Conservation (phyloP, 2,797 vertebrate species). For the Podargus strigoides region DNA sequence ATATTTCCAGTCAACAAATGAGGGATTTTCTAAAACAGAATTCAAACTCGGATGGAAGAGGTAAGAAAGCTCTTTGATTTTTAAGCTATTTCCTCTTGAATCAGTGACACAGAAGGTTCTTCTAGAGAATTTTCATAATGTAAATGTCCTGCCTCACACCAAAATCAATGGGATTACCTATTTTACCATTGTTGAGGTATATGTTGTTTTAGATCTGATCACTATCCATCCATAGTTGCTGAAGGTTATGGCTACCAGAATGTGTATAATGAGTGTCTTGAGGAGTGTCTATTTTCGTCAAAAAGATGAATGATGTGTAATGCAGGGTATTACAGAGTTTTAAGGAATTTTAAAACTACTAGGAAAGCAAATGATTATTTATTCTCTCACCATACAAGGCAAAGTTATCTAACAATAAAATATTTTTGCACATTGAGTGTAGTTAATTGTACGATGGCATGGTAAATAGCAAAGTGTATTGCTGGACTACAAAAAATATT, state of each 20-base stretch:
- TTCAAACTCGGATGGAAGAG: neutral
- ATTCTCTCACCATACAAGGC: neutral
- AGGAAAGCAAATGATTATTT: neutral
- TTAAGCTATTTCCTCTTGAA: neutral
- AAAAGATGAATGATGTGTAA: neutral
- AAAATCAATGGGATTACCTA: neutral
- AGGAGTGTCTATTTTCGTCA: neutral
- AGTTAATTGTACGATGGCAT: neutral
- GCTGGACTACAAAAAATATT: neutral
- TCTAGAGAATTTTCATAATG: neutral
- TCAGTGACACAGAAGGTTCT: neutral
- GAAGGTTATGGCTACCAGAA: neutral
- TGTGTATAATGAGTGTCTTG: fast-evolving
- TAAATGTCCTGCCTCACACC: neutral
- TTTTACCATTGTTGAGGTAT: neutral
- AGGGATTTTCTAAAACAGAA: neutral
- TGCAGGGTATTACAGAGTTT: neutral
- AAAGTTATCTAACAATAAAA: neutral
- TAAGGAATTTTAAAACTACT: neutral
- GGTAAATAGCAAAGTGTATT: neutral
- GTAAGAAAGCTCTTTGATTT: neutral
- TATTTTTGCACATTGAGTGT: neutral
- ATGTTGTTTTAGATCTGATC: neutral
- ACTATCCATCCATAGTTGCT: neutral
- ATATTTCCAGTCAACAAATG: neutral